Percentiles rank a stretch among this genome's conserved stretches.
Conservation (phyloP, 2,888 invertebrate genomes). For the Xanthia icteritia region DNA sequence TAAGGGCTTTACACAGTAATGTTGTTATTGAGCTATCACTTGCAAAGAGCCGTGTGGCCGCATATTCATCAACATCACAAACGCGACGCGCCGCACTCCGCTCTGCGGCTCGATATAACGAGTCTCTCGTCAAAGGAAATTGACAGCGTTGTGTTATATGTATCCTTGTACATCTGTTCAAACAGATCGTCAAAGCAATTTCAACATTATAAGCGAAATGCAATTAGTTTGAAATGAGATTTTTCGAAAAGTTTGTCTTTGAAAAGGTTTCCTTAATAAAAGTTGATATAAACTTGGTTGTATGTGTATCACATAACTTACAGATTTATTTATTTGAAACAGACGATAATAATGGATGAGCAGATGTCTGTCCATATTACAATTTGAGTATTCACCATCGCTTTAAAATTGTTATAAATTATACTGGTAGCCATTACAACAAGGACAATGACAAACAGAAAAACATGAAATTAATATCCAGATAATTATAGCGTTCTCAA, state of each 20-base stretch:
- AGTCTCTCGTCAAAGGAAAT: constrained; percentile 56
- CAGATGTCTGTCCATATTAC: constrained; percentile 5
- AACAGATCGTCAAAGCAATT: constrained; percentile 38
- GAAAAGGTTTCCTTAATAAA: constrained; percentile 17
- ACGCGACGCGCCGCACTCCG: constrained; percentile 26
- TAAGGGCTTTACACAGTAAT: constrained; percentile 27
- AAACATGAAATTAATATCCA: background rate
- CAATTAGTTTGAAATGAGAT: constrained; percentile 40
- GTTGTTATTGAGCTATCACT: constrained; percentile 48
- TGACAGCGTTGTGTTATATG: constrained; percentile 44
- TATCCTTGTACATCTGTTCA: constrained; percentile 20
- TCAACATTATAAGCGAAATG: constrained; percentile 39
- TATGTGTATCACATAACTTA: constrained; percentile 1
- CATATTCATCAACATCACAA: constrained; percentile 60
- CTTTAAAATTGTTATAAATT: constrained; percentile 29
- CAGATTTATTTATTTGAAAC: constrained; percentile 16
- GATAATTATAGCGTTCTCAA: constrained; percentile 4
- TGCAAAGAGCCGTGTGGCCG: constrained; percentile 55
- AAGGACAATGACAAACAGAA: constrained; percentile 15
- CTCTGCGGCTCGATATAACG: constrained; percentile 40
- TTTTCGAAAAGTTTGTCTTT: constrained; percentile 35
- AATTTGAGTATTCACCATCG: constrained; percentile 3
- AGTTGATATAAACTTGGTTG: constrained; percentile 20
- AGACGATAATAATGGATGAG: constrained; percentile 8
- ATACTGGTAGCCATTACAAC: background rate